Evolutionary conservation across 2,113 vertebrate species (phyloP), one percentile per base, ranked within the genome.

Genomic region (Halichoerus grypus): DNA sequence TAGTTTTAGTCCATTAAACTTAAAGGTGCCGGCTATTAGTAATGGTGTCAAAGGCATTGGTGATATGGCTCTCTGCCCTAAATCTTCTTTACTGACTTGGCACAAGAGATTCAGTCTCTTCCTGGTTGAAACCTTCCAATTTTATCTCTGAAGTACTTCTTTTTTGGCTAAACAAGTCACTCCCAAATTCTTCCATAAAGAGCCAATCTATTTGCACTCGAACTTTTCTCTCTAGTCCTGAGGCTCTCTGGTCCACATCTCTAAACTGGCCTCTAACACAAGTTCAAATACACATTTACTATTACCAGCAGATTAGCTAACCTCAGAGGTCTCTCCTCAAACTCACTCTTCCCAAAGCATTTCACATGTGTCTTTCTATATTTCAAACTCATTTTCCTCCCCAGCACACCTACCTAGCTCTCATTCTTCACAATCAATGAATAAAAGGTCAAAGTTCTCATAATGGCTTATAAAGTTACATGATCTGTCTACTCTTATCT

Each of bases 1-100:
- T 82, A 57, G 31, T 36, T 92, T 85, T 22, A 67, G 51, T 71
- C 42, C 84, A 79, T 96, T 94, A 89, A 86, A 89, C 42, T 46
- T 59, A 92, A 92, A 85, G 74, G 1, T 82, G 31, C 46, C 6
- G 21, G 39, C 36, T 83, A 28, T 53, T 63, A 94, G 71, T 59
- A 72, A 94, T 22, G 18, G 13, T 49, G 51, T 51, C 59, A 57
- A 3, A 42, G 6, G 15, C 26, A 84, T 26, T 86, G 91, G 46
- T 21, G 6, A 79, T 26, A 31, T 21, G 12, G 24, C 31, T 74
- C 39, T 77, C 12, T 46, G 46, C 7, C 22, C 46, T 82, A 46
- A 65, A 72, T 72, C 91, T 72, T 61, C 46, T 71, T 77, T 71
- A 89, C 26, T 55, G n/a, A 79, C 24, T 36, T 42, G 51, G 21